Conservation (phyloP, 2,113 vertebrate species). For the Sterrhoptilus dennistouni region DNA sequence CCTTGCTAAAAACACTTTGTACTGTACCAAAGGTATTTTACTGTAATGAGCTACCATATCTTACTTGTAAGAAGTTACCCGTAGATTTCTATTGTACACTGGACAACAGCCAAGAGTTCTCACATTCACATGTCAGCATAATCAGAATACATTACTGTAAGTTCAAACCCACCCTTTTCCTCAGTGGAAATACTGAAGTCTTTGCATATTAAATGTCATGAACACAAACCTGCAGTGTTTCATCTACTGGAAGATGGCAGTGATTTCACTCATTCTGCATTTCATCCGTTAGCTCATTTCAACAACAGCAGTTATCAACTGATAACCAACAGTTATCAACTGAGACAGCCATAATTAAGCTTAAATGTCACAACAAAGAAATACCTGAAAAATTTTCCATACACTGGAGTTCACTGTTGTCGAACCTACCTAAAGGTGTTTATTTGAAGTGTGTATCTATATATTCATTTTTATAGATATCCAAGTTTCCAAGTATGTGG, state of each 20-base stretch:
- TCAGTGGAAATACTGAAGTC: not conserved
- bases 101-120: not conserved
- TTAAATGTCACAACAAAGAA: not conserved
- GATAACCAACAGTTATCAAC: not conserved
- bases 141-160: not conserved
- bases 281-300: not conserved
- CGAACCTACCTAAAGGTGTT: not conserved
- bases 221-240: not conserved
- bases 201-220: not conserved
- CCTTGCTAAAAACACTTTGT: not conserved
- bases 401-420: not conserved
- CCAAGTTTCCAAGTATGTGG: accelerated
- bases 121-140: not conserved
- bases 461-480: not conserved
- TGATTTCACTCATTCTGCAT: not conserved
- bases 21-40: not conserved
- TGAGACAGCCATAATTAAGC: not conserved
- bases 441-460: not conserved
- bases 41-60: not conserved
- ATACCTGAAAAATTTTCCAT: not conserved
- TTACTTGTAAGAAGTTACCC: not conserved
- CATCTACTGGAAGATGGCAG: not conserved
- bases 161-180: not conserved
- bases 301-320: not conserved
- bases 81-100: not conserved